These are phyloP conservation scores for Laspeyria flexula DNA, from an alignment of 2,888 invertebrate species.

Conservation along the genomic window DNA sequence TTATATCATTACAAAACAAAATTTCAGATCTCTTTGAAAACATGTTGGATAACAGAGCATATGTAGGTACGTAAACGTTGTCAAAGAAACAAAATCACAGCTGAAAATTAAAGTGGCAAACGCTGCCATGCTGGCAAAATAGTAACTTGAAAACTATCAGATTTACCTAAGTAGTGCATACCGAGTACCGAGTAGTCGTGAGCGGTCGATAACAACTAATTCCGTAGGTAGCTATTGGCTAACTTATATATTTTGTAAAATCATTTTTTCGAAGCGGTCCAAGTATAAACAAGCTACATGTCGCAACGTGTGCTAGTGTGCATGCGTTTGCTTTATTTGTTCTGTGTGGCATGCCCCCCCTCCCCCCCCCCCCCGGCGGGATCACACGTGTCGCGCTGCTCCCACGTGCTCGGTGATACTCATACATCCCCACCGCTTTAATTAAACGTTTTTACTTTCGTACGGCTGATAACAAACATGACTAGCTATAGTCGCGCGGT, in stretches of 20 bases:
- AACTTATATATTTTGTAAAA: slow-evolving; percentile 1
- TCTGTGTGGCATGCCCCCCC: slow-evolving; percentile 7
- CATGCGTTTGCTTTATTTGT: not conserved
- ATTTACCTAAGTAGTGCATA: too few species aligned
- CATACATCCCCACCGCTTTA: slow-evolving; percentile 19
- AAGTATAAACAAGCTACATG: slow-evolving; percentile 1
- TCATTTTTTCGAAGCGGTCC: not conserved
- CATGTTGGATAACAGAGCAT: too few species aligned
- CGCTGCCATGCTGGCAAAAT: too few species aligned
- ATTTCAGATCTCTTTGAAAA: too few species aligned
- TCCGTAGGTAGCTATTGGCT: not conserved
- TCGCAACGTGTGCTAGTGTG: not conserved
- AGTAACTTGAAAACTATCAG: too few species aligned
- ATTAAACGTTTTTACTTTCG: slow-evolving; percentile 39
- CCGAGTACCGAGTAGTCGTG: too few species aligned
- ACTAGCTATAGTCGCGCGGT: not conserved
- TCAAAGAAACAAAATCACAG: too few species aligned
- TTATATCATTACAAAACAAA: too few species aligned
- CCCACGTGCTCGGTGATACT: slow-evolving; percentile 28
- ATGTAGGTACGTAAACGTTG: too few species aligned
- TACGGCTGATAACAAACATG: slow-evolving; percentile 3
- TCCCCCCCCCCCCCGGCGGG: slow-evolving; percentile 6
- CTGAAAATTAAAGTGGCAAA: too few species aligned
- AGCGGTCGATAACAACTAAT: too few species aligned
- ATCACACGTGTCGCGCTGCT: slow-evolving; percentile 29